A percentile compares a stretch with the other conserved stretches of the same genome.
These are phyloP conservation scores for Tretioscincus oriximinensis DNA, from an alignment of 2,113 vertebrate species.

Conservation along the genomic window DNA sequence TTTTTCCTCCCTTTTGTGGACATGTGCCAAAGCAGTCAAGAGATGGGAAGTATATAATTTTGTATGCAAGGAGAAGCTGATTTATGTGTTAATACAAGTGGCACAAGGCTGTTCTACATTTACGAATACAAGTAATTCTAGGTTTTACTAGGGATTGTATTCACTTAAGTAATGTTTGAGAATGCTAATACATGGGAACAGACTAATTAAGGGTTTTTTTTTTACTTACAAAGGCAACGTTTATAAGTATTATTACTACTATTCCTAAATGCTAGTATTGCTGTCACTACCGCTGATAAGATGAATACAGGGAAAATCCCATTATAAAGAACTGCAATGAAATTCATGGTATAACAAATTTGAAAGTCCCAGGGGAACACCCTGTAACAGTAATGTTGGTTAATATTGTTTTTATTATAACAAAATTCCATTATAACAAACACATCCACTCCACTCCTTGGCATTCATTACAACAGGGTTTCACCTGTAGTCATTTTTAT, in stretches of 20 bases:
- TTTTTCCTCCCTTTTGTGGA: constrained; percentile 68
- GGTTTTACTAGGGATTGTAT: neutral
- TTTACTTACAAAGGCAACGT: neutral
- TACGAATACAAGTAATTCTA: constrained; percentile 32
- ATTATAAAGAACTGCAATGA: too few relatives aligned
- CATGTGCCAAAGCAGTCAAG: constrained; percentile 69
- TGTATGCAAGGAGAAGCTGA: constrained; percentile 53
- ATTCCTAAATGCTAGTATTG: neutral
- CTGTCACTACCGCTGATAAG: neutral
- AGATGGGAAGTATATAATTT: constrained; percentile 69
- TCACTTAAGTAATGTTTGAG: neutral
- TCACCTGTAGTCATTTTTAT: too few relatives aligned
- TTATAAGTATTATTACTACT: neutral
- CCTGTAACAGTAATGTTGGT: too few relatives aligned
- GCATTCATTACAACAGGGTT: too few relatives aligned
- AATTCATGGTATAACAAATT: too few relatives aligned
- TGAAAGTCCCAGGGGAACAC: too few relatives aligned
- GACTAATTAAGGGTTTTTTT: neutral
- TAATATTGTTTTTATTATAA: too few relatives aligned
- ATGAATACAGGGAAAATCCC: neutral
- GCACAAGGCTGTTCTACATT: constrained; percentile 1
- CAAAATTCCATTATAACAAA: too few relatives aligned
- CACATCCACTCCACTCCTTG: too few relatives aligned
- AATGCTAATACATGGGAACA: neutral
- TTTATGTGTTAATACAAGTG: constrained; percentile 8